These are phyloP conservation scores for Graptemys geographica DNA, from an alignment of 2,797 vertebrate species.

Conservation along the genomic window DNA sequence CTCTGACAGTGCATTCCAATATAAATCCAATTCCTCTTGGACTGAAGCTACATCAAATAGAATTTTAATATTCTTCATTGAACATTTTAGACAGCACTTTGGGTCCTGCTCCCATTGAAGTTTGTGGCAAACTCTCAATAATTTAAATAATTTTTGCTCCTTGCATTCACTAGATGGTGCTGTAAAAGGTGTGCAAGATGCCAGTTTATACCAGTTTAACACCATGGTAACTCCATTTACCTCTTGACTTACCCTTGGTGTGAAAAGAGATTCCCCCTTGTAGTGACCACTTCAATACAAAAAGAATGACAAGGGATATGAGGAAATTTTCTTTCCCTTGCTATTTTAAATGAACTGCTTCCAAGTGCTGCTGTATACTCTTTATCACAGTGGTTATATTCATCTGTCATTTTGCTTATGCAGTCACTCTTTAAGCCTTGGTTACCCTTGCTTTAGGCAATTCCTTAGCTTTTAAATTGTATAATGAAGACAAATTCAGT, in stretches of 20 bases:
- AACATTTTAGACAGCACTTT: not conserved
- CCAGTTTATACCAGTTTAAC: not conserved
- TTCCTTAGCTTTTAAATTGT: constrained; percentile 50
- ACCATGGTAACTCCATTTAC: not conserved
- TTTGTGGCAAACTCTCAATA: not conserved
- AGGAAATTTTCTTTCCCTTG: constrained; percentile 14
- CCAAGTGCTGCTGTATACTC: not conserved
- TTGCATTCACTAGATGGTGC: not conserved
- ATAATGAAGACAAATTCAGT: constrained; percentile 53
- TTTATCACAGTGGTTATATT: constrained; percentile 24
- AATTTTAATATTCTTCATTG: not conserved
- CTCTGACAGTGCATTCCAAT: not conserved
- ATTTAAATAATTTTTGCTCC: not conserved
- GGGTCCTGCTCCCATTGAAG: not conserved
- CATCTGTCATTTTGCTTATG: constrained; percentile 63
- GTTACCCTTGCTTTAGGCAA: constrained; percentile 72
- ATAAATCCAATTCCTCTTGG: not conserved
- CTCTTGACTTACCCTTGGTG: not conserved
- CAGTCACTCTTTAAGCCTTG: constrained; percentile 59
- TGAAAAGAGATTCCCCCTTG: not conserved
- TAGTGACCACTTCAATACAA: not conserved
- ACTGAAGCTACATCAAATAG: not conserved
- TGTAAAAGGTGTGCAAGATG: not conserved
- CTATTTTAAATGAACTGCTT: constrained; percentile 9
- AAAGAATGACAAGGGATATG: not conserved